Base-by-base conservation (phyloP, 2,797 vertebrate genomes). In the Nyctalus aviator region DNA sequence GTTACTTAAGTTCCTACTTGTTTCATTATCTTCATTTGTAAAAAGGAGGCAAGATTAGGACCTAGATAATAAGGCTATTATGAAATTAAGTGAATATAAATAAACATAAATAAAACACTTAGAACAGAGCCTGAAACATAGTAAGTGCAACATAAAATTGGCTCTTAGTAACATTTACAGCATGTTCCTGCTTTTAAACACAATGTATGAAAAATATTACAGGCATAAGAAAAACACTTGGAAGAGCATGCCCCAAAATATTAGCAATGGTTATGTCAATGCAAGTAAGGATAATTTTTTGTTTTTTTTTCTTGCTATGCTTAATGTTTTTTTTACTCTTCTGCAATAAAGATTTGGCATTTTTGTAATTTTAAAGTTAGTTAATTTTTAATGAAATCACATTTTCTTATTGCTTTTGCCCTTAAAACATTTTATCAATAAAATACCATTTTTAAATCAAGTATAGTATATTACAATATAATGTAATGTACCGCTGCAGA, bases 91-190 rank as follows among this genome's bases (percentile, higher is more conserved):
- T 41, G 25, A 89, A 25, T 57, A 75, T 37, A 88, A 69, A 79
- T 50, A 88, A 69, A 59, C 64, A 92, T 83, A 77, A 93, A 21
- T 37, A 68, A 82, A 84, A 17, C 57, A 91, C 23, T 62, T 57
- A 62, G 10, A 92, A 87, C 12, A 86, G 30, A 71, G 41, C 21
- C 82, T 25, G 6, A 81, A 83, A 87, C 30, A 35, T 9, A 9
- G 57, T 8, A 83, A 90, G 5, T 68, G 4, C 32, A 81, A 72
- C 18, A 59, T 59, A 72, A 72, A 78, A n/a, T 15, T 79, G 27
- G 27, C 27, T 71, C 17, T 87, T 37, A 35, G 20, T 50, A 75
- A 79, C 32, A 66, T 59, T 78, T 77, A 84, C 3, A 77, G 2
- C 23, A 50, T 62, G 53, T 25, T 71, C 83, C 64, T 82, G 13